Base-by-base conservation (phyloP, 2,113 vertebrate species). In the Mormyrus lacerda region DNA sequence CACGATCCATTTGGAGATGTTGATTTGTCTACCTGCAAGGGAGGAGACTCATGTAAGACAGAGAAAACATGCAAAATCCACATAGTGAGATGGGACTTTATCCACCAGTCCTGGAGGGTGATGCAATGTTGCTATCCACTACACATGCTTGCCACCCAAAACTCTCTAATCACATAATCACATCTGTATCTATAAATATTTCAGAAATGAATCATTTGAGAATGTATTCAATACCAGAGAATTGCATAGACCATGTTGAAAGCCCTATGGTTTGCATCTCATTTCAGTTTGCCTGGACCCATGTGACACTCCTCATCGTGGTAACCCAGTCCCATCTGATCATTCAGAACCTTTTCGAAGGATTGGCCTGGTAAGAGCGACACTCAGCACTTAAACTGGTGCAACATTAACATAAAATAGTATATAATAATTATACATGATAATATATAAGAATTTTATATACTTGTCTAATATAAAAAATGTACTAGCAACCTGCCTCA, bases 281-380 rank as follows among this genome's bases (percentile, higher is more conserved):
- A 95, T 98, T 97, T 96, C 98, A 99, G 98, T 99, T 99, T 96
- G 98, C 98, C 94, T 99, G 98, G 98, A 99, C 98, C 95, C 98
- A 99, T 97, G 98, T 99, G 96, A 99, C 98, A 94, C 97, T 99
- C 96, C 97, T 99, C 97, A 99, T 99, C 95, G 98, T 97, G 95
- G 98, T 99, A 93, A 98, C 98, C 95, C 98, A 99, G 95, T 99
- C 98, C 94, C 98, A 99, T 97, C 98, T 99, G 95, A 97, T 99
- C 96, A 99, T 99, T 96, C 98, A 99, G 95, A 99, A 99, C 97
- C 98, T 99, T 95, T 99, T 99, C 97, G 98, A 99, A 97, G 98
- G 98, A 93, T 98, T 99, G 97, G 99, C 99, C 97, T 99, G 98
- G 98, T 99, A 98, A 99, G 98, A 91, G 90, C 90, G 86, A 47